Evolutionary conservation across 2,888 invertebrate genomes (phyloP).

Genomic region (Schizotus pectinicornis): DNA sequence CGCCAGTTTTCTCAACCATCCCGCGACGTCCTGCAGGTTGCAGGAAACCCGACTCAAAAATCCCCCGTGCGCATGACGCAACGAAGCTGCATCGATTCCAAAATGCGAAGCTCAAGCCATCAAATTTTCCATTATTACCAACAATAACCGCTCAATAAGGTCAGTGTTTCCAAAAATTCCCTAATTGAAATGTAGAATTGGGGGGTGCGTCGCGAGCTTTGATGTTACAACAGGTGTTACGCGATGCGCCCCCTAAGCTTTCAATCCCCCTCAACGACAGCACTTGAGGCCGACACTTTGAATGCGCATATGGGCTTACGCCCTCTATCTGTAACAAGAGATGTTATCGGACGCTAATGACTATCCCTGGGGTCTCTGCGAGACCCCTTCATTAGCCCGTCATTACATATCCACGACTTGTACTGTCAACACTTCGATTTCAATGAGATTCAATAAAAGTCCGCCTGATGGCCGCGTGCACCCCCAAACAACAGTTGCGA

Average conservation of each 20-base stretch:
- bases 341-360: conserved; percentile 59
- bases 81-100: conserved; percentile 16
- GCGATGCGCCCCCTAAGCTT: conserved; percentile 27
- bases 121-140: neutral
- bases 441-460: conserved; percentile 53
- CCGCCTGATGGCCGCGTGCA: conserved; percentile 20
- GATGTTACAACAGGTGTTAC: conserved; percentile 25
- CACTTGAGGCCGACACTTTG: conserved; percentile 56
- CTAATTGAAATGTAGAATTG: too few species aligned
- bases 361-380: conserved; percentile 48
- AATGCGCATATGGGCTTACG: conserved; percentile 51
- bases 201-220: neutral
- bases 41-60: conserved; percentile 1
- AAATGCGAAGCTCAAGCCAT: neutral
- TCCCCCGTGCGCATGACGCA: conserved; percentile 12
- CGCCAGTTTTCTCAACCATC: conserved; percentile 2
- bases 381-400: conserved; percentile 56
- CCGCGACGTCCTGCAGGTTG: neutral
- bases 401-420: conserved; percentile 47
- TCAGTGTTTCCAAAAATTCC: too few species aligned
- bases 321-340: conserved; percentile 54
- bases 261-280: conserved; percentile 33
- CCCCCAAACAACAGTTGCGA: conserved; percentile 9
- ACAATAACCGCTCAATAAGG: too few species aligned
- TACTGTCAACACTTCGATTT: conserved; percentile 54